Base-by-base conservation (phyloP, 1,140 invertebrate species). In the Trichonephila clavipes region DNA sequence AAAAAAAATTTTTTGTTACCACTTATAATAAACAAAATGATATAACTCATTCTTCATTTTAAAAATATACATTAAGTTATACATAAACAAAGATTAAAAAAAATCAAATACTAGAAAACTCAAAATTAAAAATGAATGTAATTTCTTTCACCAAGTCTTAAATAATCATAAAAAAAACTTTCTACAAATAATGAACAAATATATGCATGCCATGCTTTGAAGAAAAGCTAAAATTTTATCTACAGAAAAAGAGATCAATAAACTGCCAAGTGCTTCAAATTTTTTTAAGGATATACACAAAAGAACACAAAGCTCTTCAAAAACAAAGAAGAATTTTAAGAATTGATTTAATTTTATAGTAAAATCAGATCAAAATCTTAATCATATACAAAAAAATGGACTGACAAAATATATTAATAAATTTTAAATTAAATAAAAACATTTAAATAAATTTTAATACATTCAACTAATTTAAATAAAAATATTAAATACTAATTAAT, bases 241-340 rank as follows among this genome's bases (percentile, higher is more conserved):
- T 40, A 77, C 72, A 77, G 72, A 77, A 77, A 51, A 51, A 34
- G 72, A 77, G 72, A 77, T 77, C 72, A 77, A 34, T 77, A 28
- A 40, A 77, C 72, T 34, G 72, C 72, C 18, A 18, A 77, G 72
- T 77, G 72, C 28, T 77, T 77, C 6, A 72, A 34, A 24, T 16
- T 77, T 51, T 51, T 77, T 77, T 28, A 77, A 77, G 28, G 72
- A 77, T 77, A 77, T 18, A 77, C 72, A 77, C 28, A 34, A 40
- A 14, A 77, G 28, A 28, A 16, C 18, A 40, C 24, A 40, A 34
- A 77, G 16, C 18, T 77, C 72, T 77, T 24, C 28, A 77, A 16
- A 40, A 18, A 18, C 16, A 16, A 77, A 16, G 72, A 34, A 77
- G 28, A 77, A 77, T 77, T 34, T 16, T 40, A 14, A 34, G 18